Conservation (phyloP, 2,113 vertebrate species). For the Pterocles gutturalis region DNA sequence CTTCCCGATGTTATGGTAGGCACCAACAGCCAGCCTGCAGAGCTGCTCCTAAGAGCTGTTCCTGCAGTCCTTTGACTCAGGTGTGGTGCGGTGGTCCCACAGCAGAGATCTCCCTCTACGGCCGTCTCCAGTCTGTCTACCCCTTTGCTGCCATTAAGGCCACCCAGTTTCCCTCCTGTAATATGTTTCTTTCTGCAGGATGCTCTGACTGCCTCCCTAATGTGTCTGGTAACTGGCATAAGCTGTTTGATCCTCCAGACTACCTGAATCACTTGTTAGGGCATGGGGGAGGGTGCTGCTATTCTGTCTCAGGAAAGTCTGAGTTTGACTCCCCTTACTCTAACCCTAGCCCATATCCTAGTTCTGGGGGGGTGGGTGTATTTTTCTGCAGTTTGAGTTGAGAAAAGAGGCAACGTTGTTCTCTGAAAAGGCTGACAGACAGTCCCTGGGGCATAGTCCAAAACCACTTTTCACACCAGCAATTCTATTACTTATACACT, state of each 20-base stretch:
- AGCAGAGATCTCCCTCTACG: not conserved
- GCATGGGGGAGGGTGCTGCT: not conserved
- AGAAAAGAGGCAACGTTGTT: not conserved
- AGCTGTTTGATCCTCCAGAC: not conserved
- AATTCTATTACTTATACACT: not conserved
- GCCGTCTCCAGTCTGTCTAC: not conserved
- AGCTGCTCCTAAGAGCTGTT: not conserved
- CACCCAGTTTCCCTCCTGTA: not conserved
- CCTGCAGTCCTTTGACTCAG: not conserved
- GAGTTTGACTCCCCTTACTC: not conserved
- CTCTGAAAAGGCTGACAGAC: not conserved
- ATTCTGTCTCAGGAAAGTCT: not conserved
- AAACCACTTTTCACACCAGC: not conserved
- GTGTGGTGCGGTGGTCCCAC: not conserved
- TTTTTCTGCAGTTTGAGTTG: not conserved
- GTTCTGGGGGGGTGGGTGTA: fast-evolving
- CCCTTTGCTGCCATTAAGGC: not conserved
- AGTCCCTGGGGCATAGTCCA: fast-evolving
- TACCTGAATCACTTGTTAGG: not conserved
- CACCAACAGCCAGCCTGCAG: not conserved
- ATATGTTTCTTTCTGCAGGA: not conserved
- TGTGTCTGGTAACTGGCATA: not conserved
- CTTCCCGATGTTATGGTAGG: not conserved
- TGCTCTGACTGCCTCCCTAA: not conserved
- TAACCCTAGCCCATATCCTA: not conserved